phyloP scores from a whole-genome alignment of 92 coral and sea anemone species.

The Heteractis magnifica region DNA sequence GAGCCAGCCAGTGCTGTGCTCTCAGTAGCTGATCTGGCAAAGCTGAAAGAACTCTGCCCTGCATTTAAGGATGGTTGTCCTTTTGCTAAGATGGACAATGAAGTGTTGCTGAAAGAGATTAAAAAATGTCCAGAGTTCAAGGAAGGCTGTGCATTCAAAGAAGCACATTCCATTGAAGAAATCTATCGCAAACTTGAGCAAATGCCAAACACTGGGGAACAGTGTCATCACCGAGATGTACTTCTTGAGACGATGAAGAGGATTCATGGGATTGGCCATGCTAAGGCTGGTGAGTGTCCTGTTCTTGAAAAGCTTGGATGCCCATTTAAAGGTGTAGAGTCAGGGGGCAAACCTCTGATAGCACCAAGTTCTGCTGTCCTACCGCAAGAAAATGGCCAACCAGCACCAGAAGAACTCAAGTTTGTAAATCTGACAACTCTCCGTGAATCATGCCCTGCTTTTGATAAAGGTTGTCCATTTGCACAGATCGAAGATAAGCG shows the following conservation, averaged over 20 bases:
- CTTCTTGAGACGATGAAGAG: constrained; percentile 80
- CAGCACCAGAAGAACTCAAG: constrained; percentile 39
- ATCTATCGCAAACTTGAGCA: constrained; percentile 72
- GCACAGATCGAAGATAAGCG: constrained; percentile 49
- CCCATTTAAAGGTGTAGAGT: constrained; percentile 79
- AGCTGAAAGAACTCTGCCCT: constrained; percentile 84
- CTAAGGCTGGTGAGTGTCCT: constrained; percentile 80
- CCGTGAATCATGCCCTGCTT: constrained; percentile 62
- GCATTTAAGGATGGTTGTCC: constrained; percentile 96
- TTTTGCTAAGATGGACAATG: constrained; percentile 69
- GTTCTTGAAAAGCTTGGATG: constrained; percentile 83
- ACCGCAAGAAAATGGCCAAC: constrained; percentile 21
- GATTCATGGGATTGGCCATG: constrained; percentile 74
- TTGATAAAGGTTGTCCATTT: constrained; percentile 71
- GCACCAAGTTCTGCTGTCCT: constrained; percentile 54
- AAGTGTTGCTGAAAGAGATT: constrained; percentile 64
- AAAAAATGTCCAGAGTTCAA: constrained; percentile 94
- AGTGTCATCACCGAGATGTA: constrained; percentile 69
- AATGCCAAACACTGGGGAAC: constrained; percentile 73
- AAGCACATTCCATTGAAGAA: constrained; percentile 76
- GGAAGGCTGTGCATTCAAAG: constrained; percentile 92
- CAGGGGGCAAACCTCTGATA: constrained; percentile 76
- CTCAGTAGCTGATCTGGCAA: constrained; percentile 60
- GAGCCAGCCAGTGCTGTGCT: constrained; percentile 53
- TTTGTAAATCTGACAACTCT: constrained; percentile 41